A percentile compares a stretch with the other conserved stretches of the same genome.
These are phyloP conservation scores for Oxygymnocypris stewartii DNA, from an alignment of 2,113 vertebrate species.

Conservation along the genomic window DNA sequence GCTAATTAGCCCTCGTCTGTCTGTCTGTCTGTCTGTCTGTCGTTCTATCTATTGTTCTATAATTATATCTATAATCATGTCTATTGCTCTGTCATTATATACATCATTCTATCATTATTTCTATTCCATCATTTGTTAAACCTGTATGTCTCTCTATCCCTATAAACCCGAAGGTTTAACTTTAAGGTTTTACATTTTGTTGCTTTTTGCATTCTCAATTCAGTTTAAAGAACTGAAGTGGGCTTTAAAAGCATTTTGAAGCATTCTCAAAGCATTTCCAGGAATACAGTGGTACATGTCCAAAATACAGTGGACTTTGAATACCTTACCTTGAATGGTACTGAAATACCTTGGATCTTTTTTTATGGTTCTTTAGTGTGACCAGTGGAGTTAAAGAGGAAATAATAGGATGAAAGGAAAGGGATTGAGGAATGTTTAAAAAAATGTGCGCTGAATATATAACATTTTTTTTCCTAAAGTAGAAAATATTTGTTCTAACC, in stretches of 20 bases:
- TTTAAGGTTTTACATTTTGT: neutral
- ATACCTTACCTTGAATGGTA: too few relatives aligned
- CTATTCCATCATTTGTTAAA: neutral
- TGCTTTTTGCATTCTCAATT: neutral
- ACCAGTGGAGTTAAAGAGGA: neutral
- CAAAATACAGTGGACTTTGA: too few relatives aligned
- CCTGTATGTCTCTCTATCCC: neutral
- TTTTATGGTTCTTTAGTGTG: neutral
- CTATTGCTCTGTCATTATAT: neutral
- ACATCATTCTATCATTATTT: neutral
- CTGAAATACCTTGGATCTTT: neutral
- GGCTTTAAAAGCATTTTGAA: neutral
- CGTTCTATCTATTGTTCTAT: neutral
- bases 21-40: neutral
- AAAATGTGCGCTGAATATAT: neutral
- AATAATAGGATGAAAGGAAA: neutral
- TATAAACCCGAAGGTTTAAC: neutral
- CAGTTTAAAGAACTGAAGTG: too few relatives aligned
- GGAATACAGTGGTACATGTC: neutral
- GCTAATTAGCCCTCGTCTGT: too few relatives aligned
- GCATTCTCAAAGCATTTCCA: neutral
- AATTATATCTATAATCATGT: neutral
- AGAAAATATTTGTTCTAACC: neutral
- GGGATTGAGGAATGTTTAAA: neutral
- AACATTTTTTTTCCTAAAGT: neutral